Base-by-base conservation (phyloP, 2,113 vertebrate species). In the Tringa solitaria region DNA sequence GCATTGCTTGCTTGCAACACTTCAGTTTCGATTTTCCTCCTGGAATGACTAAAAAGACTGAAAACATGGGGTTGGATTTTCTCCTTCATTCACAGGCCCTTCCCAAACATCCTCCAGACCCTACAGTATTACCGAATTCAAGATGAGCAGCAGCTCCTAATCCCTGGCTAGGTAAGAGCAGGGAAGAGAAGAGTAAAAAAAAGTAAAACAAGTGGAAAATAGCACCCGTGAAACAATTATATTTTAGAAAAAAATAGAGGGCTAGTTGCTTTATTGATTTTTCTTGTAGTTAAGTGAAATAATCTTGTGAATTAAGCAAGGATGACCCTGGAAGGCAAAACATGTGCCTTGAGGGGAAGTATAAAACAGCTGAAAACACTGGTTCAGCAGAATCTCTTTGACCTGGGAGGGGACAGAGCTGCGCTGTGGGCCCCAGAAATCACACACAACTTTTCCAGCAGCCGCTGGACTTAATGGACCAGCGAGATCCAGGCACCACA, bases 381-480 rank as follows among this genome's bases (percentile, higher is more conserved):
- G 7, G 19, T 12, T 26, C 24, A 26, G 51, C 6, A 4, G 8
- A 28, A 63, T 30, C 19, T 14, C 61, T 41, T 35, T 64, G 45
- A 30, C 5, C n/a, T 21, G n/a, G 33, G 15, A 5, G 6, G 35
- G 33, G 18, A 67, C 15, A 39, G 46, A n/a, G n/a, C 14, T 0
- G 2, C 43, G 3, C 35, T 2, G 3, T 1, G 3, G 16, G 7
- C 45, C 65, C 39, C 7, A 0, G 16, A n/a, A 51, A 70, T 5
- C 51, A 6, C 8, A 18, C 28, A 8, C 33, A 3, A 5, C 19
- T 32, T 50, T 17, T 19, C 33, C 57, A 61, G 16, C 57, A 54
- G 20, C 24, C 2, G 1, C 45, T 17, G 32, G 63, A 23, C 21
- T 65, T 27, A 21, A 20, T 0, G 3, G 41, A 24, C 12, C 26